These are phyloP conservation scores for Macrophya alboannulata DNA, from an alignment of 2,888 invertebrate genomes.

Conservation along the genomic window DNA sequence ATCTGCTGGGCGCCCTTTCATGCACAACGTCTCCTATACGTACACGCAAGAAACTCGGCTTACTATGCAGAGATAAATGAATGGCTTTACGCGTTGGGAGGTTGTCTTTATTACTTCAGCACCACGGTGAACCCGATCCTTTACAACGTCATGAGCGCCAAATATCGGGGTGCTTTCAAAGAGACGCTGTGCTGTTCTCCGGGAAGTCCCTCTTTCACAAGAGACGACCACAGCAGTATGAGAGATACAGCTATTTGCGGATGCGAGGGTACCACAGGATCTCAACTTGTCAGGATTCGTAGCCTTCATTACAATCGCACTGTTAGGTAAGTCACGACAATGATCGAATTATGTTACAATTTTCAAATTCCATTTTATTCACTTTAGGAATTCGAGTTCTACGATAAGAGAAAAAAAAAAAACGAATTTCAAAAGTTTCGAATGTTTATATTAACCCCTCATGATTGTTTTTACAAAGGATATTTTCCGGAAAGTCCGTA, in stretches of 20 bases:
- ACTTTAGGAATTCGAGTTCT: background rate
- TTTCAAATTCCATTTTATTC: conserved; percentile 3
- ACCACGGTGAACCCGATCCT: conserved; percentile 92
- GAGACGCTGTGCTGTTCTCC: conserved; percentile 87
- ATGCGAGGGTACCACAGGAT: conserved; percentile 79
- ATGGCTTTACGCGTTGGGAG: conserved; percentile 89
- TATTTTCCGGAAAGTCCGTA: too few species aligned
- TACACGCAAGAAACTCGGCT: conserved; percentile 84
- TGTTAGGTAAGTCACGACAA: conserved; percentile 64
- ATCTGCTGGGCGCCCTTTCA: conserved; percentile 98
- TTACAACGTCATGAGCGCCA: conserved; percentile 90
- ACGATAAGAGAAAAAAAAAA: too few species aligned
- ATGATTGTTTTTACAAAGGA: too few species aligned
- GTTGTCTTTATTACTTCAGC: conserved; percentile 86
- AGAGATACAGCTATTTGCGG: conserved; percentile 84
- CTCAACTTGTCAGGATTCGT: conserved; percentile 80
- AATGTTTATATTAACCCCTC: too few species aligned
- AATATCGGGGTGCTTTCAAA: conserved; percentile 90
- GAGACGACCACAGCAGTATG: conserved; percentile 81
- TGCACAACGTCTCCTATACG: conserved; percentile 91
- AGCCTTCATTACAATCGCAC: conserved; percentile 70
- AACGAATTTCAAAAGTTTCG: too few species aligned
- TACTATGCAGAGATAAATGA: conserved; percentile 86
- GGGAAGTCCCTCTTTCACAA: conserved; percentile 76
- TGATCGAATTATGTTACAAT: background rate